Conservation (phyloP, 2,797 vertebrate genomes). For the Phylloscopus collybita region DNA sequence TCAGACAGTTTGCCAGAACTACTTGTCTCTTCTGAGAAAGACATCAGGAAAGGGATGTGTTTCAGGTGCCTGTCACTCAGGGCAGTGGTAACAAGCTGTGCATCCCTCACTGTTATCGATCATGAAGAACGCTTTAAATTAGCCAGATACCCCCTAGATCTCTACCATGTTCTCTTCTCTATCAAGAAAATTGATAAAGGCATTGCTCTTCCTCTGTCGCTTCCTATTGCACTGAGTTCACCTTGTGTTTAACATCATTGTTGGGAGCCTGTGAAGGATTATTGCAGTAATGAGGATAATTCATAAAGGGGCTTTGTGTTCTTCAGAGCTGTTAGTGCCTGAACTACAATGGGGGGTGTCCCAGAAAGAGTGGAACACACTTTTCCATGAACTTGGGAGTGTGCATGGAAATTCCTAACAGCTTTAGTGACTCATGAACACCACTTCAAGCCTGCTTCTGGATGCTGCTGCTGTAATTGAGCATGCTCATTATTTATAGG, state of each 20-base stretch:
- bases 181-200: not conserved
- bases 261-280: not conserved
- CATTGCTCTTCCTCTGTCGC: not conserved
- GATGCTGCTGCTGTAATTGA: conserved; percentile 50
- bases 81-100: not conserved
- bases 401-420: conserved; percentile 29
- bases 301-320: not conserved
- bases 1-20: conserved; percentile 24
- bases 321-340: not conserved
- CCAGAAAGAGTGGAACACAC: not conserved
- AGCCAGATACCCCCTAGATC: not conserved
- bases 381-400: not conserved
- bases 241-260: not conserved
- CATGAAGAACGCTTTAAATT: not conserved
- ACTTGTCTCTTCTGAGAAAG: not conserved
- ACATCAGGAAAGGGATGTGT: not conserved
- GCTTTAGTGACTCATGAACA: conserved; percentile 22
- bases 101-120: not conserved
- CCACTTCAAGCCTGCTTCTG: conserved; percentile 46
- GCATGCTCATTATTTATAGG: conserved; percentile 68
- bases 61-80: not conserved
- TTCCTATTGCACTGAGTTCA: not conserved
- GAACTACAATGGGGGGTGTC: not conserved
- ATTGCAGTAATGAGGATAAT: not conserved
- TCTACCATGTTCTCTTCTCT: not conserved